A percentile compares a stretch with the other conserved stretches of the same genome.
These are phyloP conservation scores for Oenanthe melanoleuca DNA, from an alignment of 2,113 vertebrate genomes.

Conservation along the genomic window DNA sequence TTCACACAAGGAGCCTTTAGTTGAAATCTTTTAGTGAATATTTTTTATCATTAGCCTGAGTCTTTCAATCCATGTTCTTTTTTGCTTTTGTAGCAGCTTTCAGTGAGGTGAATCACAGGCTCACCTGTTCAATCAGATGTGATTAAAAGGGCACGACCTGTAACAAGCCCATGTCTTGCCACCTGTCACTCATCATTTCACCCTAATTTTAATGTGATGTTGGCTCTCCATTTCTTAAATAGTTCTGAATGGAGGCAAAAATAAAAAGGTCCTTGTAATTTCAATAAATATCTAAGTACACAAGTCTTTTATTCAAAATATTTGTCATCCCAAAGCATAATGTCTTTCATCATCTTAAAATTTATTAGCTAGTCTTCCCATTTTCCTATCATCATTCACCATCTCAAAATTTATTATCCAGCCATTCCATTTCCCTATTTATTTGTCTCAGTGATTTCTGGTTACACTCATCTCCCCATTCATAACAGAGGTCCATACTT, in stretches of 20 bases:
- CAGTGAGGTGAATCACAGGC: background rate
- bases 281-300: background rate
- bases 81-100: background rate
- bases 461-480: background rate
- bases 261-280: background rate
- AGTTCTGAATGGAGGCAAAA: background rate
- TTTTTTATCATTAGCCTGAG: background rate
- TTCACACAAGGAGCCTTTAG: background rate
- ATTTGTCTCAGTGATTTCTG: background rate
- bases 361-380: background rate
- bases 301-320: background rate
- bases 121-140: background rate
- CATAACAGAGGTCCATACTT: background rate
- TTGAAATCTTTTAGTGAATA: background rate
- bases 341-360: background rate
- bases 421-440: background rate
- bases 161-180: background rate
- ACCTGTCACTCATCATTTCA: background rate
- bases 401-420: background rate
- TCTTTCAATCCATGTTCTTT: background rate
- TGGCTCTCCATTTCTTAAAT: background rate
- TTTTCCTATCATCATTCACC: background rate
- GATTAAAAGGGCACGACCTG: background rate
- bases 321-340: background rate
- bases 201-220: background rate